A percentile compares a stretch with the other conserved stretches of the same genome.
Conservation (phyloP, 2,797 vertebrate species). For the Oreortyx pictus region DNA sequence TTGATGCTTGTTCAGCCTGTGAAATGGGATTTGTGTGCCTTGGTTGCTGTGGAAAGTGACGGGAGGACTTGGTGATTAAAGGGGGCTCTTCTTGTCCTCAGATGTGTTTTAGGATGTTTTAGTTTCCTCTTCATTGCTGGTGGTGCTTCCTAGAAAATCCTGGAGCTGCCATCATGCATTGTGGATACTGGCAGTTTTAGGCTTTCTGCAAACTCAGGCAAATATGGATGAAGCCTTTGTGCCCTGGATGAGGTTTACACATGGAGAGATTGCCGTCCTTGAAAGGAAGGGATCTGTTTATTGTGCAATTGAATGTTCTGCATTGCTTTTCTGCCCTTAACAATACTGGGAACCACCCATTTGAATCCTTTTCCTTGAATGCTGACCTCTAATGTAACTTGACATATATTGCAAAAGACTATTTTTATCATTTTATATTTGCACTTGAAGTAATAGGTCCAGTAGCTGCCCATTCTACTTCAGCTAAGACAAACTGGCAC, state of each 20-base stretch:
- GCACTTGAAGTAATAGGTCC: neutral
- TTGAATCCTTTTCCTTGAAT: neutral
- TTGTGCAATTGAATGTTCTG: neutral
- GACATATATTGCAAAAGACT: neutral
- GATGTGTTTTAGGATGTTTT: constrained; percentile 47
- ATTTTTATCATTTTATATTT: neutral
- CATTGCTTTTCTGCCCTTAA: neutral
- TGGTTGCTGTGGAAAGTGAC: constrained; percentile 59
- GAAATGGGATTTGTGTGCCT: constrained; percentile 69
- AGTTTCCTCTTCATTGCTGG: constrained; percentile 45
- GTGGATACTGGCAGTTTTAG: constrained; percentile 36
- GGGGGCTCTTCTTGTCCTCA: constrained; percentile 57
- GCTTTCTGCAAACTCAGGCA: neutral
- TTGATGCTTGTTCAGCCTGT: constrained; percentile 62
- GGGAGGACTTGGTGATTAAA: constrained; percentile 68
- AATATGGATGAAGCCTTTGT: accelerated
- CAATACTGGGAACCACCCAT: neutral
- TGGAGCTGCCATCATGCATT: constrained; percentile 59
- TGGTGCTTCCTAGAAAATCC: constrained; percentile 50
- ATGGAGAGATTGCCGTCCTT: neutral
- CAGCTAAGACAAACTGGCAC: neutral
- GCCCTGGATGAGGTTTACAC: neutral
- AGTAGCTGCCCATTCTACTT: neutral
- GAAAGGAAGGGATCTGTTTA: neutral
- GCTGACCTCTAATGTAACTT: neutral